These are phyloP conservation scores for Hylaea fasciaria DNA, from an alignment of 2,888 invertebrate genomes.

Conservation along the genomic window DNA sequence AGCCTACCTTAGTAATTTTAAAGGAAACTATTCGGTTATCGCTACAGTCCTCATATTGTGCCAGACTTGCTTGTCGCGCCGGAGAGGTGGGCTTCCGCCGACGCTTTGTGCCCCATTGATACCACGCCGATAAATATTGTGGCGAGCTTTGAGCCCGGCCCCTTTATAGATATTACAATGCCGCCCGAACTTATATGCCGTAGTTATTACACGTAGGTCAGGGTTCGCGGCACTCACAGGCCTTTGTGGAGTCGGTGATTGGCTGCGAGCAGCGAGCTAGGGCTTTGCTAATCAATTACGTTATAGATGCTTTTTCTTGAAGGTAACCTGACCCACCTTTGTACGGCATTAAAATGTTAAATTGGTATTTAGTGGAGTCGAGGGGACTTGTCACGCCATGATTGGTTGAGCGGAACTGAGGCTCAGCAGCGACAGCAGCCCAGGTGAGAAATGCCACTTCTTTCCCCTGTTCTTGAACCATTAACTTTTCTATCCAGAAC, in stretches of 20 bases:
- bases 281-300: constrained; percentile 9
- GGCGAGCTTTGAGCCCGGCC: constrained; percentile 72
- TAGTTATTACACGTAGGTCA: constrained; percentile 36
- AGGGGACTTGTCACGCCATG: not conserved
- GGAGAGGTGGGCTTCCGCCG: constrained; percentile 79
- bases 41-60: constrained; percentile 29
- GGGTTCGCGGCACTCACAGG: constrained; percentile 23
- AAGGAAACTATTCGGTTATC: not conserved
- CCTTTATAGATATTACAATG: constrained; percentile 42
- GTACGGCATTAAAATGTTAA: too few relatives aligned
- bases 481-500: too few relatives aligned
- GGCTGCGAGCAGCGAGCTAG: not conserved
- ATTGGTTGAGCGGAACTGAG: too few relatives aligned
- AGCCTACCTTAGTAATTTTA: too few relatives aligned
- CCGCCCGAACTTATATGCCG: constrained; percentile 25
- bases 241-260: constrained; percentile 21
- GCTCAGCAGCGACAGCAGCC: too few relatives aligned
- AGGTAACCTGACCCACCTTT: not conserved
- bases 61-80: constrained; percentile 48
- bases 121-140: constrained; percentile 83
- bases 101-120: constrained; percentile 80
- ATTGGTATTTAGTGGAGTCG: not conserved
- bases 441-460: too few relatives aligned
- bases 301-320: not conserved
- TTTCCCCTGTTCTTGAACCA: too few relatives aligned